Conservation (phyloP, 2,888 invertebrate genomes). For the Ectobius pallidus region DNA sequence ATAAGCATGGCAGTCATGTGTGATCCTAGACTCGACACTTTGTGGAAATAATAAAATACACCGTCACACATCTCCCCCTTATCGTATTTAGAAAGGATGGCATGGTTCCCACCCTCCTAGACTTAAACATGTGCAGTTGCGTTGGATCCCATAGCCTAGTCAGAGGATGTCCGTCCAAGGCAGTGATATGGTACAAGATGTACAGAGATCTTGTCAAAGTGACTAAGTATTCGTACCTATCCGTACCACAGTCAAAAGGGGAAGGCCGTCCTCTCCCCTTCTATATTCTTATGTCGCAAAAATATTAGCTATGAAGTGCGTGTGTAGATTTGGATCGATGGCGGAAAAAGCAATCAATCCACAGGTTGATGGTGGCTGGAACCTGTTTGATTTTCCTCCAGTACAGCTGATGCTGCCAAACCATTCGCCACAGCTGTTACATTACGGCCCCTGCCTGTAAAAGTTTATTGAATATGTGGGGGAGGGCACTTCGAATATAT, state of each 20-base stretch:
- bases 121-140: background rate
- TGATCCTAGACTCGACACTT: too few species aligned
- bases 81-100: background rate
- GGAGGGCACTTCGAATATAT: constrained; percentile 21
- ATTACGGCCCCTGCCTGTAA: background rate
- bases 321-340: constrained; percentile 3
- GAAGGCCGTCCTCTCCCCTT: background rate
- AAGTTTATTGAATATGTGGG: constrained; percentile 18
- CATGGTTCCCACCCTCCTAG: background rate
- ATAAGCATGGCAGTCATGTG: too few species aligned
- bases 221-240: background rate
- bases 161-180: background rate
- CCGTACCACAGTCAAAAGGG: constrained; percentile 12
- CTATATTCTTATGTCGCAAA: constrained; percentile 14
- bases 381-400: constrained; percentile 39
- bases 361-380: constrained; percentile 34
- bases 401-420: constrained; percentile 26
- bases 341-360: constrained; percentile 35
- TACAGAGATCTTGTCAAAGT: background rate
- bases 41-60: too few species aligned
- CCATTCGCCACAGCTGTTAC: constrained; percentile 37
- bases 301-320: constrained; percentile 10
- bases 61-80: background rate
- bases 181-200: background rate
- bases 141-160: background rate